A percentile compares a stretch with the other conserved stretches of the same genome.
Conservation (phyloP, 2,888 invertebrate genomes). For the Anagyrus pseudococci region DNA sequence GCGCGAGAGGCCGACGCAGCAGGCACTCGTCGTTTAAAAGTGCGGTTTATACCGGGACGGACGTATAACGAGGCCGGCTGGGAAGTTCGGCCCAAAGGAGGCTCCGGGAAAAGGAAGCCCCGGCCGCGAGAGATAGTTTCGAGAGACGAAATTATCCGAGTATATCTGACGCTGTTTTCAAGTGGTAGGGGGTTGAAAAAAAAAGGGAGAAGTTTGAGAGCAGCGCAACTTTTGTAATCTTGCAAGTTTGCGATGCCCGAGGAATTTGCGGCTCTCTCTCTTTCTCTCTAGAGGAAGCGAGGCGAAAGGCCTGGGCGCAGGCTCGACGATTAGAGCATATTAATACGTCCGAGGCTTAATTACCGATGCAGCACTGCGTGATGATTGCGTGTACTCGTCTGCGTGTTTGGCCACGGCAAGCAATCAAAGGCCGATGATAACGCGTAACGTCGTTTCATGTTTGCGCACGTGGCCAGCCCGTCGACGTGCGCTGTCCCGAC, state of each 20-base stretch:
- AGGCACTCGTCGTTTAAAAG: background rate
- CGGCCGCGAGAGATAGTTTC: no score
- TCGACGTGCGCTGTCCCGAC: no score
- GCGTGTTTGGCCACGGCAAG: conserved; percentile 9
- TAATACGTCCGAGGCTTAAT: conserved; percentile 6
- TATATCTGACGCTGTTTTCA: no score
- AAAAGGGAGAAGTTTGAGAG: no score
- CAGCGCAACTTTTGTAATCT: no score
- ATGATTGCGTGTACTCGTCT: background rate
- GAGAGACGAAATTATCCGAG: background rate
- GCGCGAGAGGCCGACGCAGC: background rate
- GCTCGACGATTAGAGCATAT: background rate
- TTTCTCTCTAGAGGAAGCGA: no score
- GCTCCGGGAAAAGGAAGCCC: no score
- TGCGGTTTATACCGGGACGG: background rate
- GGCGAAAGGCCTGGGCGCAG: background rate
- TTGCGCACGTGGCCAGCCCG: background rate
- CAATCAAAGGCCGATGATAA: conserved; percentile 6
- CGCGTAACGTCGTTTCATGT: background rate
- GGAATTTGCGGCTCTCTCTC: no score
- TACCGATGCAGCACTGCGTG: background rate
- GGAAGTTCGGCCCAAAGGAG: no score
- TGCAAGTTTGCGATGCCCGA: background rate
- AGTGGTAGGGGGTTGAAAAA: no score
- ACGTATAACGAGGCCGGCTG: background rate